A percentile compares a stretch with the other conserved stretches of the same genome.
Evolutionary conservation across 2,888 invertebrate genomes (phyloP).

Genomic region (Dicycla oo): DNA sequence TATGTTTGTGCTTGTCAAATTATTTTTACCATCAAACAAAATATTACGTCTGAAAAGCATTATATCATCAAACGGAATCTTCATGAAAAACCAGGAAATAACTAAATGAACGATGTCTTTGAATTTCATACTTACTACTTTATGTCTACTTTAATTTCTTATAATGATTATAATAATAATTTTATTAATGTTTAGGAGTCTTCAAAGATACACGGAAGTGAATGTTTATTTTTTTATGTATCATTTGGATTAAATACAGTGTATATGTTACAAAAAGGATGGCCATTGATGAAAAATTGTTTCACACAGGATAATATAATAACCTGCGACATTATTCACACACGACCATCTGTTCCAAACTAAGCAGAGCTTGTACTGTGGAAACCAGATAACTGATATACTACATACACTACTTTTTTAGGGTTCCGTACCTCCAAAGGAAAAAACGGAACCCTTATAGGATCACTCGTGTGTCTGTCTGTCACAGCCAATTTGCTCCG

Average conservation of each 20-base stretch:
- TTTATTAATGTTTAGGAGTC: constrained; percentile 18
- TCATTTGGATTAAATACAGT: constrained; percentile 1
- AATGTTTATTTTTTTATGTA: constrained; percentile 10
- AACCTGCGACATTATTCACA: too few species aligned
- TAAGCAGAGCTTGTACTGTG: too few species aligned
- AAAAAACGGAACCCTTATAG: too few species aligned
- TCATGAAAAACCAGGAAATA: constrained; percentile 43
- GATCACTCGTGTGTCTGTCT: too few species aligned
- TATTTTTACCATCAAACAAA: constrained; percentile 30
- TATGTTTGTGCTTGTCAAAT: constrained; percentile 36
- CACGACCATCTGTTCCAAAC: too few species aligned
- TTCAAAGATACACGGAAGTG: constrained; percentile 26
- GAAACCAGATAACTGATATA: too few species aligned
- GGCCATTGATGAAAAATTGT: not conserved
- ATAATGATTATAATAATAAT: constrained; percentile 16
- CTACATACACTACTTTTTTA: too few species aligned
- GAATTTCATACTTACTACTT: constrained; percentile 3
- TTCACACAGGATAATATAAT: too few species aligned
- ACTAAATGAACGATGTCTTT: constrained; percentile 24
- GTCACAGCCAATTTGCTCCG: too few species aligned
- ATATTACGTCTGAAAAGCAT: constrained; percentile 24
- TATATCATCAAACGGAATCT: constrained; percentile 49
- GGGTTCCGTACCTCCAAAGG: too few species aligned
- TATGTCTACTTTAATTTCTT: constrained; percentile 24
- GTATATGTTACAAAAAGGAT: not conserved